A percentile compares a stretch with the other conserved stretches of the same genome.
Evolutionary conservation across 2,888 invertebrate species (phyloP).

Genomic region (Plemyria rubiginata): DNA sequence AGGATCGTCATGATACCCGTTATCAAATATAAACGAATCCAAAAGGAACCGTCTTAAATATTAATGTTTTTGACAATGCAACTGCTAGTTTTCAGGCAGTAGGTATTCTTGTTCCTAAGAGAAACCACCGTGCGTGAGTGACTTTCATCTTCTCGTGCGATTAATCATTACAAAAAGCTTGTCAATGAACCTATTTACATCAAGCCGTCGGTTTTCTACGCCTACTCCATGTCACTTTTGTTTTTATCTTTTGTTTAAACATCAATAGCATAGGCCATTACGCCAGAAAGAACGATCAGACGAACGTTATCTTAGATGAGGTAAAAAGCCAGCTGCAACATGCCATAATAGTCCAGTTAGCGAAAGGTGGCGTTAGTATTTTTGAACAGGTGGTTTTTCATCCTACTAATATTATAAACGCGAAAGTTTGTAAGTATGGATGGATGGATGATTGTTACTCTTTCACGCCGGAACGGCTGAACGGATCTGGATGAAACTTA

Average conservation of each 20-base stretch:
- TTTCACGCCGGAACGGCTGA: too few relatives aligned
- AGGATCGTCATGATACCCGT: too few relatives aligned
- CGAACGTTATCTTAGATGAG: constrained; percentile 13
- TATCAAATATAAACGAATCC: too few relatives aligned
- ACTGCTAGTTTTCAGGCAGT: not conserved
- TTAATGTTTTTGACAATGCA: too few relatives aligned
- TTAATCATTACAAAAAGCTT: constrained; percentile 36
- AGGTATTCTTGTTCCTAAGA: constrained; percentile 11
- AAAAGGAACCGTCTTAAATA: too few relatives aligned
- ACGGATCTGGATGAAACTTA: too few relatives aligned
- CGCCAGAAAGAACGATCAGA: constrained; percentile 12
- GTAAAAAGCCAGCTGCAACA: constrained; percentile 22
- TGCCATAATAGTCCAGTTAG: constrained; percentile 23
- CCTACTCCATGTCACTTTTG: constrained; percentile 32
- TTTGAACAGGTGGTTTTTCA: constrained; percentile 15
- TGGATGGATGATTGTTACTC: too few relatives aligned
- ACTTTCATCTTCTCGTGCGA: constrained; percentile 33
- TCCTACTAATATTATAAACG: too few relatives aligned
- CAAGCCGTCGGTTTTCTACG: constrained; percentile 33
- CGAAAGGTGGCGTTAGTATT: constrained; percentile 14
- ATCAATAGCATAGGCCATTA: constrained; percentile 8
- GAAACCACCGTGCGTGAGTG: constrained; percentile 22
- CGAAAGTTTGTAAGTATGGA: too few relatives aligned
- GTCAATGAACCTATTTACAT: constrained; percentile 37
- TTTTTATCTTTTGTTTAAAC: constrained; percentile 30